Evolutionary conservation across 2,888 invertebrate genomes (phyloP).

Genomic region (Gerris lacustris): DNA sequence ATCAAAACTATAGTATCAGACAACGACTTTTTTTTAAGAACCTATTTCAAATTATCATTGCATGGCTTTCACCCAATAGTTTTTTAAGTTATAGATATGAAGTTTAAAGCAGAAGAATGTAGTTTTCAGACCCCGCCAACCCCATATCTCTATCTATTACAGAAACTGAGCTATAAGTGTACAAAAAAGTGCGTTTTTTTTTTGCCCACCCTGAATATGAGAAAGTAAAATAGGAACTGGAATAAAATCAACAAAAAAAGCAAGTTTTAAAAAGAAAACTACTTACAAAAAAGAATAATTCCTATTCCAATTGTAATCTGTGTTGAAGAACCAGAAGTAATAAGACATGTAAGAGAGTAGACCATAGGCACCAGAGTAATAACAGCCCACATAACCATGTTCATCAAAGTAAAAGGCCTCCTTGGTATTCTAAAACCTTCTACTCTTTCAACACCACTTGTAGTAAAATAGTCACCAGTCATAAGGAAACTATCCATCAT

Average conservation of each 20-base stretch:
- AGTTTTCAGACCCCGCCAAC: too few species aligned
- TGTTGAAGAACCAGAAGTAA: conserved; percentile 59
- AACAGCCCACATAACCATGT: conserved; percentile 57
- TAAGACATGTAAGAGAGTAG: conserved; percentile 52
- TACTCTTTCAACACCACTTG: conserved; percentile 55
- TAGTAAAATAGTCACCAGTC: conserved; percentile 66
- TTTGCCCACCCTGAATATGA: too few species aligned
- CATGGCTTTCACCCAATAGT: too few species aligned
- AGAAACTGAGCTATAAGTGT: too few species aligned
- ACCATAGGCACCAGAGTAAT: conserved; percentile 56
- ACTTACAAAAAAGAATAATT: conserved; percentile 67
- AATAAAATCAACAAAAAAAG: neutral
- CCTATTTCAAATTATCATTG: too few species aligned
- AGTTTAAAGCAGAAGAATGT: too few species aligned
- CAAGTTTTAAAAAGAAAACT: conserved; percentile 23
- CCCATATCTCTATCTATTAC: too few species aligned
- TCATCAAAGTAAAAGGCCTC: conserved; percentile 54
- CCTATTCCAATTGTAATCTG: conserved; percentile 56
- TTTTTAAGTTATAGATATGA: too few species aligned
- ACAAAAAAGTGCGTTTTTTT: too few species aligned
- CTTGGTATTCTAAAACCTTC: conserved; percentile 47
- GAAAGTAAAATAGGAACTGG: too few species aligned
- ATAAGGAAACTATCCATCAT: conserved; percentile 59
- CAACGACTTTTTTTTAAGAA: too few species aligned
- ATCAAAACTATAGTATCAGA: too few species aligned